Percentiles rank a stretch among this genome's conserved stretches.
Conservation (phyloP, 2,113 vertebrate genomes). For the Dicaeum eximium region DNA sequence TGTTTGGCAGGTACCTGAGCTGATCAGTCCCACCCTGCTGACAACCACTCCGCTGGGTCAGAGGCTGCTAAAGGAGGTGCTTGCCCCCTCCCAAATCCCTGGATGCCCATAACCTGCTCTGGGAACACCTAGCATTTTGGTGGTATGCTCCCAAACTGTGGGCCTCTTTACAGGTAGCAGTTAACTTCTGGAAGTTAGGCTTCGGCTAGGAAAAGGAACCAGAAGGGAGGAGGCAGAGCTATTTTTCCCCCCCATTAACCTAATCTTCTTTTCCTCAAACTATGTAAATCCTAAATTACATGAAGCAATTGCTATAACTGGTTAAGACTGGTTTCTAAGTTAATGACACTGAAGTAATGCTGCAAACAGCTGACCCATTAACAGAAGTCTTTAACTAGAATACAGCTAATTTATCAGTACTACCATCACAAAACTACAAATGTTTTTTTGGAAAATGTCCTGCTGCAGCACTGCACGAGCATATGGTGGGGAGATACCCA, state of each 20-base stretch:
- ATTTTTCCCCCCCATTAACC: slow-evolving; percentile 2
- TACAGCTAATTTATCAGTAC: slow-evolving; percentile 4
- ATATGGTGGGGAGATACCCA: neutral
- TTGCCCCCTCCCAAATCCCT: neutral
- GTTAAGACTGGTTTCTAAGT: slow-evolving; percentile 35
- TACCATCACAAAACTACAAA: neutral
- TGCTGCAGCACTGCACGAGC: neutral
- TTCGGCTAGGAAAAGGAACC: neutral
- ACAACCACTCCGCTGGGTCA: neutral
- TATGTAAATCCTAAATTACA: slow-evolving; percentile 43
- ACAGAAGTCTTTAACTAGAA: slow-evolving; percentile 7
- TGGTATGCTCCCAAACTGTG: neutral
- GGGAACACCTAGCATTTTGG: neutral
- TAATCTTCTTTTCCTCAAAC: slow-evolving; percentile 47
- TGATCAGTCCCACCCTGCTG: neutral
- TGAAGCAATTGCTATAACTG: neutral
- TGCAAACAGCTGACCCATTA: slow-evolving; percentile 36
- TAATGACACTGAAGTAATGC: slow-evolving; percentile 21
- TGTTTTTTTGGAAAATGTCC: neutral
- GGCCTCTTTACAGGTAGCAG: neutral
- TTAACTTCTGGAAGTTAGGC: neutral
- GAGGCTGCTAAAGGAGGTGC: neutral
- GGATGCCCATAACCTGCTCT: neutral
- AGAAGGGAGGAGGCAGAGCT: neutral
- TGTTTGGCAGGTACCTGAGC: neutral